phyloP scores from a whole-genome alignment of 1,140 invertebrate genomes.

The Marisa cornuarietis region DNA sequence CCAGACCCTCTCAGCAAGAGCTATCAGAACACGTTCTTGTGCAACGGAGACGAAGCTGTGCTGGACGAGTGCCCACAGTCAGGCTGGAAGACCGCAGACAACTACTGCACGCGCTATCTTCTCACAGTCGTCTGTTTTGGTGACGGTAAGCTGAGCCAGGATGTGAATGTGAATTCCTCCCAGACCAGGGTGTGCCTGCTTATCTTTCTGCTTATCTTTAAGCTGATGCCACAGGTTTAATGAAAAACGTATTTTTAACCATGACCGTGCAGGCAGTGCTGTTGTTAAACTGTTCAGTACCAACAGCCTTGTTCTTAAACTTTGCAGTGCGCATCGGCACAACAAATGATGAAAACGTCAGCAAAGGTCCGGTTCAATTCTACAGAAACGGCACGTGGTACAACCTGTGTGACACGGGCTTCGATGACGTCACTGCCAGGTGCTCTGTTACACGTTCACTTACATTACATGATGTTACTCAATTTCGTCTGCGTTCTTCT shows the following conservation, averaged over 20 bases:
- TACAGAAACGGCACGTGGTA: constrained; percentile 41
- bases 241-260: too few relatives aligned
- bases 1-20: neutral
- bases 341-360: constrained; percentile 25
- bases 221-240: neutral
- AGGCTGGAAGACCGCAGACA: constrained; percentile 30
- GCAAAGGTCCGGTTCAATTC: constrained; percentile 41
- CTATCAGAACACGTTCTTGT: constrained; percentile 9
- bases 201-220: neutral
- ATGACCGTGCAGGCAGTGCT: too few relatives aligned
- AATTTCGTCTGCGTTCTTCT: too few relatives aligned
- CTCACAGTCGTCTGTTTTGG: neutral
- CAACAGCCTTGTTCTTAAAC: neutral
- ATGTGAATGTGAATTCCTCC: neutral
- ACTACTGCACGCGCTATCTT: neutral
- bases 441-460: neutral
- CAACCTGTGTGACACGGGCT: constrained; percentile 48
- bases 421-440: constrained; percentile 46
- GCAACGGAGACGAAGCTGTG: constrained; percentile 39
- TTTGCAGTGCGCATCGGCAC: constrained; percentile 43
- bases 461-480: neutral
- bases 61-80: constrained; percentile 49
- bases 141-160: neutral
- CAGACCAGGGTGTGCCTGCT: neutral
- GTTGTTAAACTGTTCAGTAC: too few relatives aligned